phyloP scores from a whole-genome alignment of 2,888 invertebrate species.

The Agrochola lota region DNA sequence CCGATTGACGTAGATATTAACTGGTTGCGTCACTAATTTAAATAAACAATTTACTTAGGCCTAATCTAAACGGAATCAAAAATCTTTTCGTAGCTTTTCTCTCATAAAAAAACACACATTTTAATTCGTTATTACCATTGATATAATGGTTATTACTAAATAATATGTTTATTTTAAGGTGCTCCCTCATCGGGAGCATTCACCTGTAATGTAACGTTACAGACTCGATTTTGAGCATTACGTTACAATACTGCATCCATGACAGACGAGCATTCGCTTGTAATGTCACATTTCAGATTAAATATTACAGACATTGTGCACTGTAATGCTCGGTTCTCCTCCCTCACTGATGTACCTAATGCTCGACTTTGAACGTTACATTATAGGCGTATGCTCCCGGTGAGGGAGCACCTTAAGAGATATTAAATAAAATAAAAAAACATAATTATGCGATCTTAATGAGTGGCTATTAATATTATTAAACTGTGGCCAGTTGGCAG shows the following conservation, averaged over 20 bases:
- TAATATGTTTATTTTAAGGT: not conserved
- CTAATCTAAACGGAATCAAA: not conserved
- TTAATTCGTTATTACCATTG: not conserved
- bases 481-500: not conserved
- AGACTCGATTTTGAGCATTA: no score
- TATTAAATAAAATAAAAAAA: not conserved
- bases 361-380: no score
- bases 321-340: no score
- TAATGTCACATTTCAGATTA: no score
- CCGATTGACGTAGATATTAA: not conserved
- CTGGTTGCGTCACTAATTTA: constrained; percentile 5
- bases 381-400: no score
- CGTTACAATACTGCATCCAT: no score
- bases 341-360: no score
- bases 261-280: no score
- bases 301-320: no score
- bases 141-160: not conserved
- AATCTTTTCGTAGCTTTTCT: not conserved
- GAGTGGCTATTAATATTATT: not conserved
- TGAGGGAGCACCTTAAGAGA: not conserved
- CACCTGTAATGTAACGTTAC: no score
- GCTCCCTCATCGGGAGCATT: no score
- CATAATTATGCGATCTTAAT: constrained; percentile 1
- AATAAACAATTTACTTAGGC: constrained; percentile 4
- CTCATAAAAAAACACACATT: not conserved